Percentiles rank a stretch among this genome's conserved stretches.
Evolutionary conservation across 2,797 vertebrate genomes (phyloP).

Genomic region (Hoplostethus mediterraneus): DNA sequence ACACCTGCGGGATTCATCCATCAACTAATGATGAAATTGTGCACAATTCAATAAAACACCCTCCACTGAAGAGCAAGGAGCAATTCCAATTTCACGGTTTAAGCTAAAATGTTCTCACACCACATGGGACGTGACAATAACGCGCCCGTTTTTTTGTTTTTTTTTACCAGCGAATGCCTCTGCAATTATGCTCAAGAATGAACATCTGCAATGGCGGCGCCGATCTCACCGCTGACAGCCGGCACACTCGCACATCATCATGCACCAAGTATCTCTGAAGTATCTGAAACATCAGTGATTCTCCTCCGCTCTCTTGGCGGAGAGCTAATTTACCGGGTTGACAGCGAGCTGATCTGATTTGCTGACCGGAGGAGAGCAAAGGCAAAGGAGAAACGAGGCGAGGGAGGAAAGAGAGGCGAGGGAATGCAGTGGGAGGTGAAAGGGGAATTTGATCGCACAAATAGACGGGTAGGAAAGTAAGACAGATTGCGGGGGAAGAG

Average conservation of each 20-base stretch:
- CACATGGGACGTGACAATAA: constrained; percentile 40
- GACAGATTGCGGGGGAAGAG: not conserved
- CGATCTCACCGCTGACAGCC: constrained; percentile 32
- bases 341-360: constrained; percentile 14
- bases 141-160: not conserved
- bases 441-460: not conserved
- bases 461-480: not conserved
- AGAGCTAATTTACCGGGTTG: constrained; percentile 2
- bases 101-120: constrained; percentile 50
- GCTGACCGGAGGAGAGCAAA: not conserved
- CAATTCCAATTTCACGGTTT: constrained; percentile 66
- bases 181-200: constrained; percentile 47
- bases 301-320: not conserved
- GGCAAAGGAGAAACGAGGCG: not conserved
- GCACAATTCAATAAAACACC: constrained; percentile 44
- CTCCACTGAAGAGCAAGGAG: constrained; percentile 44
- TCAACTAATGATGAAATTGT: constrained; percentile 54
- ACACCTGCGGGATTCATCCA: constrained; percentile 33
- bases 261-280: constrained; percentile 17
- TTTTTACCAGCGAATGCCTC: constrained; percentile 23
- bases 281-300: constrained; percentile 11
- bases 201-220: constrained; percentile 55
- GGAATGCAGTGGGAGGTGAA: not conserved
- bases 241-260: constrained; percentile 12
- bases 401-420: not conserved